A percentile compares a stretch with the other conserved stretches of the same genome.
Conservation (phyloP, 2,888 invertebrate genomes). For the Orchesella flavescens region DNA sequence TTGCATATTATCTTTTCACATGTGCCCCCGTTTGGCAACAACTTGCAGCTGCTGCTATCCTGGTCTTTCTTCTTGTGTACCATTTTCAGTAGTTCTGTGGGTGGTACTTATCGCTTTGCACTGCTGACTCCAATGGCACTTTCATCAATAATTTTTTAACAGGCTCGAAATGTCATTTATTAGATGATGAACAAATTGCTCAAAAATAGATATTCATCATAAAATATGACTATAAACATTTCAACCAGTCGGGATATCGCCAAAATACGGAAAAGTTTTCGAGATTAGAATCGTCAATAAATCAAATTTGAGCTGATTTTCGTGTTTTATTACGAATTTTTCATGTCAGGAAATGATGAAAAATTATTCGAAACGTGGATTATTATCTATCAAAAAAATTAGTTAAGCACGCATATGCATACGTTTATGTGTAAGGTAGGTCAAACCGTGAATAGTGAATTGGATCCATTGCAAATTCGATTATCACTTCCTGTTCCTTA, state of each 20-base stretch:
- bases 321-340: not conserved
- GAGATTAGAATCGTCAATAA: not conserved
- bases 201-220: not conserved
- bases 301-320: not conserved
- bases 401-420: not conserved
- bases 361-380: slow-evolving; percentile 12
- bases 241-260: not conserved
- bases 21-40: not conserved
- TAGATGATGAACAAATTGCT: not conserved
- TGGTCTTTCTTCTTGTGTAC: not conserved
- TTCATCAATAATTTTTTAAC: not conserved
- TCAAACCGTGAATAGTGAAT: not conserved
- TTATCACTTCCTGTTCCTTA: slow-evolving; percentile 18
- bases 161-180: no score
- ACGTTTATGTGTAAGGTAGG: not conserved
- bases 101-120: not conserved
- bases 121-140: not conserved
- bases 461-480: slow-evolving; percentile 30
- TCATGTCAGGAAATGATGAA: slow-evolving; percentile 15
- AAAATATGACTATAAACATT: not conserved
- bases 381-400: not conserved
- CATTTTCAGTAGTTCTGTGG: not conserved
- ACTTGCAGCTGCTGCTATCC: not conserved
- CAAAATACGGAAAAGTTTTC: no score
- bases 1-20: slow-evolving; percentile 11